A percentile compares a stretch with the other conserved stretches of the same genome.
Evolutionary conservation across 2,888 invertebrate genomes (phyloP).

Genomic region (Campoplex capitator): DNA sequence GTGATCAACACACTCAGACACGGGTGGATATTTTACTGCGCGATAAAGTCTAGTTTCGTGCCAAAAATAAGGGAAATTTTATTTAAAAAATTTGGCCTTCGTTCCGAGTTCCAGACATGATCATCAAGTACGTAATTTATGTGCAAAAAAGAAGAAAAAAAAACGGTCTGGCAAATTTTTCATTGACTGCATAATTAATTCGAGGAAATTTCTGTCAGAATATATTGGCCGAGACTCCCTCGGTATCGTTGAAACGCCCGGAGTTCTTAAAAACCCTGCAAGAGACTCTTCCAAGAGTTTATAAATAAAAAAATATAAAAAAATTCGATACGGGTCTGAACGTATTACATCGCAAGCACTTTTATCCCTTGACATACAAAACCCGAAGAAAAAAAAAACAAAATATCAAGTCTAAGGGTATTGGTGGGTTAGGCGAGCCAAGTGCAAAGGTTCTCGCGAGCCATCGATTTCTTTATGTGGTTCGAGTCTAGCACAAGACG

Average conservation of each 20-base stretch:
- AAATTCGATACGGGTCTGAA: slow-evolving; percentile 24
- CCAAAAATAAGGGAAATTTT: neutral
- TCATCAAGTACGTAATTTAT: neutral
- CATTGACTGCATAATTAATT: neutral
- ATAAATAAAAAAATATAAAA: slow-evolving; percentile 4
- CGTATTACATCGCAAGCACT: slow-evolving; percentile 6
- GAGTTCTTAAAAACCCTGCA: neutral
- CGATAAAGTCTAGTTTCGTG: no score
- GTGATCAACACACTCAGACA: neutral
- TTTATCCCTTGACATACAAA: neutral
- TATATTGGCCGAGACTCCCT: neutral
- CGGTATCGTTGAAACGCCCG: neutral
- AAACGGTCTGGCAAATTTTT: neutral
- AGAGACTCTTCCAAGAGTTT: neutral
- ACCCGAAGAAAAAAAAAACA: neutral
- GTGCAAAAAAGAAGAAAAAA: neutral
- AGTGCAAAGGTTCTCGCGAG: slow-evolving; percentile 7
- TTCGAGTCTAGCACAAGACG: neutral
- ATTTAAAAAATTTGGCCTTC: neutral
- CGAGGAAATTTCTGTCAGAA: neutral
- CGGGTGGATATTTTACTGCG: neutral
- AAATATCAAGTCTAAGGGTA: neutral
- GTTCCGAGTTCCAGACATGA: no score
- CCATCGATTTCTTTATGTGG: neutral
- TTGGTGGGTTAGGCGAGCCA: neutral